Percentiles rank a stretch among this genome's conserved stretches.
Conservation (phyloP, 2,888 invertebrate species). For the Philopedon plagiatum region DNA sequence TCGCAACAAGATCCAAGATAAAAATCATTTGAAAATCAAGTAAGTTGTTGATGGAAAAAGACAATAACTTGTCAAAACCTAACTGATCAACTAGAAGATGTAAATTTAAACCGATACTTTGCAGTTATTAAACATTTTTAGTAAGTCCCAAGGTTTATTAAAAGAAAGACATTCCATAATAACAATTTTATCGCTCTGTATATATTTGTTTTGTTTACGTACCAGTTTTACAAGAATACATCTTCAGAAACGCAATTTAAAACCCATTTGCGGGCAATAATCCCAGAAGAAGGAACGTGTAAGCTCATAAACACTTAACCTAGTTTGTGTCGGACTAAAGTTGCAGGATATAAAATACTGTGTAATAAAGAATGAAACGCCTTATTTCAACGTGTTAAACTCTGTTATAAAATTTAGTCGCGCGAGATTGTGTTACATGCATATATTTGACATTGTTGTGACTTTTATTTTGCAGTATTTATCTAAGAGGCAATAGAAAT, state of each 20-base stretch:
- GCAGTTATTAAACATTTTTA: too few relatives aligned
- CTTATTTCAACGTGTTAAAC: background rate
- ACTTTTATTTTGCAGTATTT: background rate
- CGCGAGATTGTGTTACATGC: background rate
- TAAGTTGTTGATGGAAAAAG: too few relatives aligned
- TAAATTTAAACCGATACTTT: too few relatives aligned
- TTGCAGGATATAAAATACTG: background rate
- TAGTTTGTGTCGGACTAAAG: background rate
- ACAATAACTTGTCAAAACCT: too few relatives aligned
- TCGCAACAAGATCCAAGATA: too few relatives aligned
- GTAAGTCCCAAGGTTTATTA: too few relatives aligned
- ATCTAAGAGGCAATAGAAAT: background rate
- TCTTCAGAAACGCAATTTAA: background rate
- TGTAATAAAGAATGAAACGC: background rate
- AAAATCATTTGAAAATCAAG: too few relatives aligned
- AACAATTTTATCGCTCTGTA: too few relatives aligned
- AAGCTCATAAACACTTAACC: slow-evolving; percentile 1
- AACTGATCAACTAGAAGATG: too few relatives aligned
- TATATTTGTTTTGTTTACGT: background rate
- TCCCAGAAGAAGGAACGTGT: background rate
- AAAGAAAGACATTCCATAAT: too few relatives aligned
- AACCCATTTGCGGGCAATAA: background rate
- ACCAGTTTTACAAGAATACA: background rate
- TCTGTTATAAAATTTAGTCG: background rate
- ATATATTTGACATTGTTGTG: slow-evolving; percentile 1